Evolutionary conservation across 1,140 invertebrate species (phyloP), one percentile per base, ranked within the genome.

Genomic region (Gerris buenoi): DNA sequence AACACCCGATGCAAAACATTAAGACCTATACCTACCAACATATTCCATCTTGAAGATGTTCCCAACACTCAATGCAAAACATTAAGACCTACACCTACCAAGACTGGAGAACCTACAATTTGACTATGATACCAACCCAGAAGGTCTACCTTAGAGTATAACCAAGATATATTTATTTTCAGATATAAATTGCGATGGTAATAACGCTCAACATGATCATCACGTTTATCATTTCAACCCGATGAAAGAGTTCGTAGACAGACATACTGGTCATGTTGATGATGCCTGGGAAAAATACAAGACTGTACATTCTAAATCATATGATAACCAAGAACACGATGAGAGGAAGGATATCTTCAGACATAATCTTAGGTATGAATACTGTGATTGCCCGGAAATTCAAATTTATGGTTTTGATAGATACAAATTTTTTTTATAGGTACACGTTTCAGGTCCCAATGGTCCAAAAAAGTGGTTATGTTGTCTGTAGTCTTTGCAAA

Each of bases 201-300:
- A 46, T 46, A 46, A 46, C 18, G 33, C 33, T 46, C 5, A 10
- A 18, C 5, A 18, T 46, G 33, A 46, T 46, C 33, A 46, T 46
- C 33, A 46, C 33, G 33, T 46, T 5, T 46, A 46, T 46, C 33
- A 46, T 1, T 92, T 93, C 75, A 97, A 97, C 79, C 95, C 95
- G 2, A 95, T 97, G 86, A 84, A 82, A 61, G 94, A 97, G 80
- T 97, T 93, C 73, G 81, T 97, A 46, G 83, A 88, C 73, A 82
- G 80, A 15, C 79, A 82, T 70, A 85, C 89, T 58, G 73, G 77
- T 0, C 93, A 97, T 76, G 79, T 95, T 1, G 79, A 91, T 56
- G 77, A 81, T 62, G 85, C 87, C 73, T 97, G 97, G 77, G 77
- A 87, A 28, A 77, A 83, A 57, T 97, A 95, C 75, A 86, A 86